A percentile compares a stretch with the other conserved stretches of the same genome.
These are phyloP conservation scores for Mus minutoides DNA, from an alignment of 2,797 vertebrate species.

Conservation along the genomic window DNA sequence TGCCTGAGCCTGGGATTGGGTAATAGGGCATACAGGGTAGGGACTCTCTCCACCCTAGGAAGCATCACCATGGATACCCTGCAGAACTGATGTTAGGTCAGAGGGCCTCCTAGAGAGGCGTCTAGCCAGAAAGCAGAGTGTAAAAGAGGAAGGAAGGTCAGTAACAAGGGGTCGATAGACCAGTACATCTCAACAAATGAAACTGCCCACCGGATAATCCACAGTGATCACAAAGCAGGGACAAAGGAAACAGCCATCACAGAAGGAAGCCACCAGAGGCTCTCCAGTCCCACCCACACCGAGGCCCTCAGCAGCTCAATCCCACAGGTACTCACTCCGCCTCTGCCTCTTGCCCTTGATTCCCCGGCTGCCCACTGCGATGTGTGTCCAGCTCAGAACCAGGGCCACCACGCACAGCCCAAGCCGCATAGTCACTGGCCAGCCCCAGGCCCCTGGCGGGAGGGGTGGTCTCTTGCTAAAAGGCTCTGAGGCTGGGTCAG, in stretches of 20 bases:
- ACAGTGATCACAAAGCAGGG: background rate
- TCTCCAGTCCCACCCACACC: slow-evolving; percentile 8
- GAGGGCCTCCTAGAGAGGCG: slow-evolving; percentile 43
- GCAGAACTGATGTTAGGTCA: slow-evolving; percentile 56
- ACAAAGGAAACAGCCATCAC: background rate
- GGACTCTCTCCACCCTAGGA: background rate
- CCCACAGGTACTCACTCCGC: slow-evolving; percentile 92
- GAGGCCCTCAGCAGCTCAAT: background rate
- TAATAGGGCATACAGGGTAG: background rate
- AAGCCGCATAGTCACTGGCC: slow-evolving; percentile 98
- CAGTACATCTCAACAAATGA: slow-evolving; percentile 26
- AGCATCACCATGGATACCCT: slow-evolving; percentile 58
- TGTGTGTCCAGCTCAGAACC: slow-evolving; percentile 96
- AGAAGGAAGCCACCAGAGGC: background rate
- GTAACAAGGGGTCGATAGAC: slow-evolving; percentile 1
- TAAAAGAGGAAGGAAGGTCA: slow-evolving; percentile 17
- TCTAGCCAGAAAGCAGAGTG: slow-evolving; percentile 64
- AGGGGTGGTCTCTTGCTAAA: slow-evolving; percentile 85
- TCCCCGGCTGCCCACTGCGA: slow-evolving; percentile 89
- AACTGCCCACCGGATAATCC: slow-evolving; percentile 16
- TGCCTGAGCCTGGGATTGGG: background rate
- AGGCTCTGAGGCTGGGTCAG: slow-evolving; percentile 85
- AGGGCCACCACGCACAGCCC: slow-evolving; percentile 96
- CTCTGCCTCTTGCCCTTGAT: slow-evolving; percentile 95
- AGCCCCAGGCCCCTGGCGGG: slow-evolving; percentile 90